A percentile compares a stretch with the other conserved stretches of the same genome.
These are phyloP conservation scores for Nyctalus aviator DNA, from an alignment of 2,797 vertebrate species.

Conservation along the genomic window DNA sequence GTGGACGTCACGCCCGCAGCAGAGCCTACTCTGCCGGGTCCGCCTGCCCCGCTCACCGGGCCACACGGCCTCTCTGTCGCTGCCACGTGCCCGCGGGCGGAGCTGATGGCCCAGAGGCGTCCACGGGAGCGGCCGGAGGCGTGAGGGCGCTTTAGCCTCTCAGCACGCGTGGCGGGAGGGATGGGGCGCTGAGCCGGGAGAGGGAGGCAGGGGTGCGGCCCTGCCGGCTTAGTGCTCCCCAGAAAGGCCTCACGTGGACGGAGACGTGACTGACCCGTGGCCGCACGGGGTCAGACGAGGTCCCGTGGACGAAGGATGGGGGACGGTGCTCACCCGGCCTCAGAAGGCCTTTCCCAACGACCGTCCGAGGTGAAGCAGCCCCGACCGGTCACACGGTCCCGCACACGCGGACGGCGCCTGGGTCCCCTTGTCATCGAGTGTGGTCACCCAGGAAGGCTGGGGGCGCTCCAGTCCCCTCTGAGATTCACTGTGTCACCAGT, in stretches of 20 bases:
- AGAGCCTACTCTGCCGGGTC: not conserved
- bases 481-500: not conserved
- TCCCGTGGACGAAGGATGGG: not conserved
- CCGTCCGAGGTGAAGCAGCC: no score
- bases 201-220: not conserved
- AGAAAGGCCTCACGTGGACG: not conserved
- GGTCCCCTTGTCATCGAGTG: not conserved
- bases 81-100: not conserved
- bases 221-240: not conserved
- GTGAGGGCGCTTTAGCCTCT: not conserved
- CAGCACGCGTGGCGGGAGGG: not conserved
- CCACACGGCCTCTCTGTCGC: not conserved
- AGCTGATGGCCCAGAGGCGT: not conserved
- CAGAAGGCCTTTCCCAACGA: not conserved
- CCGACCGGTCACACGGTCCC: no score
- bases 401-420: not conserved
- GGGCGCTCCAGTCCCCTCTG: not conserved
- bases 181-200: not conserved
- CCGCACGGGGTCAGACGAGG: not conserved
- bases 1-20: not conserved
- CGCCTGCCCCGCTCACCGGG: not conserved
- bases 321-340: not conserved
- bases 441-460: not conserved
- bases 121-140: not conserved
- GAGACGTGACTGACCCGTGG: not conserved